Percentiles rank a stretch among this genome's conserved stretches.
Conservation (phyloP, 2,797 vertebrate genomes). For the Macroramphosus scolopax region DNA sequence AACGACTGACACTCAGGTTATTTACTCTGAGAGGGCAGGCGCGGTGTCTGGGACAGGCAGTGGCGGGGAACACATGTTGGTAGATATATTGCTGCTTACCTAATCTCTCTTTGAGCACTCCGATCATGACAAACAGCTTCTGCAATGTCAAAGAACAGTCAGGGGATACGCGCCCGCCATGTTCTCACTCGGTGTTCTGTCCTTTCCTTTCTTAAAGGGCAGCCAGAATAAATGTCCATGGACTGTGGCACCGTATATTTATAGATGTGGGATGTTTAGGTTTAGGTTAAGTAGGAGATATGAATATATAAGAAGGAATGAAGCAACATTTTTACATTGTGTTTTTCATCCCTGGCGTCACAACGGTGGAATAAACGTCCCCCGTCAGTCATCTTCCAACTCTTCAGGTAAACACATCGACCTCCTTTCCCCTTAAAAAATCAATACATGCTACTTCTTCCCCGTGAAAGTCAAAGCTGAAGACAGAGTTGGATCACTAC, state of each 20-base stretch:
- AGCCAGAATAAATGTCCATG: conserved; percentile 1
- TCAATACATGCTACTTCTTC: too few species aligned
- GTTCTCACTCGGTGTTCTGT: conserved; percentile 3
- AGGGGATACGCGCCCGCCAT: conserved; percentile 1
- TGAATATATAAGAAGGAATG: too few species aligned
- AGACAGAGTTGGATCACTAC: too few species aligned
- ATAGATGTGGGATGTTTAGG: too few species aligned
- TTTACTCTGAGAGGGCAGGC: conserved; percentile 55
- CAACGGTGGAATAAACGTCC: too few species aligned
- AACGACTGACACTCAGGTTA: conserved; percentile 62
- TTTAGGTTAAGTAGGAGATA: too few species aligned
- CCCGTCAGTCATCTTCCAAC: too few species aligned
- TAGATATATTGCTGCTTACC: conserved; percentile 51
- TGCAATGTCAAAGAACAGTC: conserved; percentile 21
- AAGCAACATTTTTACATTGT: too few species aligned
- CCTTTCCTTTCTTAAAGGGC: background rate
- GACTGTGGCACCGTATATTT: background rate
- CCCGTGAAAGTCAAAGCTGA: too few species aligned
- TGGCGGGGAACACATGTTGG: conserved; percentile 18
- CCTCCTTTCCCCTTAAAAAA: too few species aligned
- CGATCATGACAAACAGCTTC: conserved; percentile 50
- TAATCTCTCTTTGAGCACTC: conserved; percentile 46
- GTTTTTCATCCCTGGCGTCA: too few species aligned
- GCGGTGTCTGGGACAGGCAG: background rate
- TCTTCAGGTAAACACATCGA: too few species aligned